Percentiles rank a stretch among this genome's conserved stretches.
phyloP scores from a whole-genome alignment of 2,888 invertebrate species.

The Iphiclides podalirius region DNA sequence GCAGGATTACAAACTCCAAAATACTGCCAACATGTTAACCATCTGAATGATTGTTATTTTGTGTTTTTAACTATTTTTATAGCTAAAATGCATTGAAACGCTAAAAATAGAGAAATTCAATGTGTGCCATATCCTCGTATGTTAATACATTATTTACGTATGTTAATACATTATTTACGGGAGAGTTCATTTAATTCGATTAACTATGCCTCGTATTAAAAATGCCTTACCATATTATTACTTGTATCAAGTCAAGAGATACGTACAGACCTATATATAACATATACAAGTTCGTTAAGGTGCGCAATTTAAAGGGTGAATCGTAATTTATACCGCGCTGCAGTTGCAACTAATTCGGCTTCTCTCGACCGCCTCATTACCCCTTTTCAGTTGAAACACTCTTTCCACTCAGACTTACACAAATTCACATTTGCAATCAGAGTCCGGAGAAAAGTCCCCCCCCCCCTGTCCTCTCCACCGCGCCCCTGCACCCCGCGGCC shows the following conservation, averaged over 20 bases:
- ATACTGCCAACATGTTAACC: too few species aligned
- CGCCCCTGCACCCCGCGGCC: conserved; percentile 52
- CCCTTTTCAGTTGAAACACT: conserved; percentile 75
- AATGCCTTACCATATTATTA: too few species aligned
- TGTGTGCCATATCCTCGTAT: too few species aligned
- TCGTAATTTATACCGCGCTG: conserved; percentile 45
- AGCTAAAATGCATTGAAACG: too few species aligned
- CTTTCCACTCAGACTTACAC: conserved; percentile 77
- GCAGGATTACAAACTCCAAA: too few species aligned
- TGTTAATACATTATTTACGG: too few species aligned
- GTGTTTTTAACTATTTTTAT: too few species aligned
- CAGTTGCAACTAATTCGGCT: conserved; percentile 70
- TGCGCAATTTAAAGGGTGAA: conserved; percentile 34
- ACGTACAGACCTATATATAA: background rate
- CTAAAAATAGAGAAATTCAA: too few species aligned
- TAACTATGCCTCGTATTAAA: too few species aligned
- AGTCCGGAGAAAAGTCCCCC: conserved; percentile 75
- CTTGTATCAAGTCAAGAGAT: background rate
- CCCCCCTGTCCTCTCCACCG: conserved; percentile 35
- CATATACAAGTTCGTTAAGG: background rate
- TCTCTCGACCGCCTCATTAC: conserved; percentile 74
- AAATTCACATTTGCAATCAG: conserved; percentile 81
- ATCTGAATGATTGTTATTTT: too few species aligned
- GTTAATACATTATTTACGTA: too few species aligned
- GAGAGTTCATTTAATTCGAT: too few species aligned